Conservation (phyloP, 2,797 vertebrate genomes). For the Periparus ater region DNA sequence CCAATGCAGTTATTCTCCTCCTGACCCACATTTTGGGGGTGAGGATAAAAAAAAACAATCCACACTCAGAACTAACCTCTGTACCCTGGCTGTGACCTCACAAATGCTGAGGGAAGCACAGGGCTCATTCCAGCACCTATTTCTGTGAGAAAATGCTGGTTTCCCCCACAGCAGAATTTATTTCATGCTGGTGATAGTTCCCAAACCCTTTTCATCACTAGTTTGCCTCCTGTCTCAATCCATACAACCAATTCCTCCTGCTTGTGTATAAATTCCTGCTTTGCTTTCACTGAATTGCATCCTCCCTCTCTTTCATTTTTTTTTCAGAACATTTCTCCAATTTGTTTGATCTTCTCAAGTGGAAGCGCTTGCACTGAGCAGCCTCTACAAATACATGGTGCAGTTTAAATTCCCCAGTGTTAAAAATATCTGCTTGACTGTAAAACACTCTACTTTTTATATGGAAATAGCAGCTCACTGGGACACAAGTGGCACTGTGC, state of each 20-base stretch:
- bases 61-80: background rate
- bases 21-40: background rate
- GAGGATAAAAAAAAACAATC: background rate
- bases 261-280: background rate
- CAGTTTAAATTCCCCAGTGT: conserved; percentile 54
- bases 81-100: background rate
- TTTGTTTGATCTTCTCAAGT: conserved; percentile 66
- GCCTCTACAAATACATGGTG: conserved; percentile 38
- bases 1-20: background rate
- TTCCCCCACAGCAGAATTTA: background rate
- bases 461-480: conserved; percentile 60
- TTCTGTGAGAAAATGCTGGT: background rate
- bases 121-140: background rate
- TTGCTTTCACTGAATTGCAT: conserved; percentile 30
- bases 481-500: conserved; percentile 35
- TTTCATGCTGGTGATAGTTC: background rate
- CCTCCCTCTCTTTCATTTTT: background rate
- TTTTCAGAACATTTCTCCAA: conserved; percentile 37
- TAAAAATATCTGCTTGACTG: conserved; percentile 62
- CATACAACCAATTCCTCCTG: background rate
- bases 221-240: background rate
- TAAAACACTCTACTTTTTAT: conserved; percentile 63
- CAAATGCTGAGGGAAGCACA: background rate
- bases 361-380: conserved; percentile 50
- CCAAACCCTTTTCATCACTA: background rate